Base-by-base conservation (phyloP, 2,888 invertebrate species). In the Heteromurus nitidus region DNA sequence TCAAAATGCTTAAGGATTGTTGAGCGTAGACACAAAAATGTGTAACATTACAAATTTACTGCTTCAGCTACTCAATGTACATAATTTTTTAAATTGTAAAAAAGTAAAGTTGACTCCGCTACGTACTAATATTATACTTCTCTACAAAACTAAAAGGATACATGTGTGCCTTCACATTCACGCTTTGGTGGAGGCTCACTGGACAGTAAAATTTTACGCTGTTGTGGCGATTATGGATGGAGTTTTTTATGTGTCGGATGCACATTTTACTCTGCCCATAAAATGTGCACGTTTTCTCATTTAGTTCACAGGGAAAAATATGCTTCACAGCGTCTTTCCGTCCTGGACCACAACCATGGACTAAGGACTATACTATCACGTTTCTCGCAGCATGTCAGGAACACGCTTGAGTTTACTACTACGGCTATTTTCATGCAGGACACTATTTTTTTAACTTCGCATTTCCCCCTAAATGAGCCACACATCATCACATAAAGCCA, bases 211-310 rank as follows among this genome's bases (percentile, higher is more conserved):
- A n/a, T n/a, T n/a, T n/a, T 36, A 36, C 13, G 36, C 7, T 36
- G 36, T 36, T 9, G 36, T 9, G 36, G 47, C 47, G 47, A 47
- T 47, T 47, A 55, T 24, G 55, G 5, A 55, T 55, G n/a, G 7
- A 55, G 7, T 28, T 30, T 3, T 62, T 62, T 62, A 62, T 31
- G 62, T 62, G n/a, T 60, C 31, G 30, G 62, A 30, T 62, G 62
- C 62, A n/a, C 62, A 62, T 20, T 62, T 62, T 30, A 62, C 62
- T n/a, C 11, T 62, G 11, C 18, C 55, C 62, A 62, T 62, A 62
- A 62, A 62, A 62, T 31, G 31, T 30, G 31, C 31, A 62, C 62
- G 62, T 62, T 62, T 62, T 62, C 62, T 62, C 62, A 31, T 30
- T 62, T 62, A 30, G 31, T 11, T 2, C 18, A 50, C 50, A 18